A percentile compares a stretch with the other conserved stretches of the same genome.
These are phyloP conservation scores for Sebastes iracundus DNA, from an alignment of 2,797 vertebrate species.

Conservation along the genomic window DNA sequence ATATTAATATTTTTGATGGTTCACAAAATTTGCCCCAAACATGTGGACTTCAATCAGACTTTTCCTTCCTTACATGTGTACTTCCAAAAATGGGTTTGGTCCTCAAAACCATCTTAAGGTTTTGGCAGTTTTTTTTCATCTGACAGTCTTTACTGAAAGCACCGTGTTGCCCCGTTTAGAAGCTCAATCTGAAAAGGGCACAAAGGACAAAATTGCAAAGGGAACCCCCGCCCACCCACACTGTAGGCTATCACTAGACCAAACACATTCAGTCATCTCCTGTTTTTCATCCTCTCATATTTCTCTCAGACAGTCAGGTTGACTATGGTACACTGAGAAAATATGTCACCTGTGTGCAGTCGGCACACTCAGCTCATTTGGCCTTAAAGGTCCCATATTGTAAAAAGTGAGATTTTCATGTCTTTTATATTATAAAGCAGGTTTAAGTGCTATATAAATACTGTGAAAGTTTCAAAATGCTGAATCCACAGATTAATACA, in stretches of 20 bases:
- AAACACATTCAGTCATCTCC: background rate
- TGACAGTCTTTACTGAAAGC: background rate
- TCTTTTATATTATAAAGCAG: too few species aligned
- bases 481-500: too few species aligned
- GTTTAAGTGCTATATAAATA: too few species aligned
- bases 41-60: background rate
- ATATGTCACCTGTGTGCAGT: background rate
- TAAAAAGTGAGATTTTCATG: too few species aligned
- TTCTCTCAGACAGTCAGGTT: background rate
- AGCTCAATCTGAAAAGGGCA: background rate
- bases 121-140: background rate
- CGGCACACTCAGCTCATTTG: background rate
- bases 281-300: background rate
- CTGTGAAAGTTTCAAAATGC: too few species aligned
- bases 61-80: background rate
- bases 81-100: too few species aligned
- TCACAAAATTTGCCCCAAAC: too few species aligned
- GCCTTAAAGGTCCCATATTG: background rate
- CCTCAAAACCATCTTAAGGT: too few species aligned
- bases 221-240: background rate
- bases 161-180: background rate
- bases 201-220: background rate
- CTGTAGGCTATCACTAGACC: background rate
- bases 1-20: too few species aligned
- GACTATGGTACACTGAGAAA: background rate